Percentiles rank a stretch among this genome's conserved stretches.
phyloP scores from a whole-genome alignment of 2,797 vertebrate species.

The Picus viridis region DNA sequence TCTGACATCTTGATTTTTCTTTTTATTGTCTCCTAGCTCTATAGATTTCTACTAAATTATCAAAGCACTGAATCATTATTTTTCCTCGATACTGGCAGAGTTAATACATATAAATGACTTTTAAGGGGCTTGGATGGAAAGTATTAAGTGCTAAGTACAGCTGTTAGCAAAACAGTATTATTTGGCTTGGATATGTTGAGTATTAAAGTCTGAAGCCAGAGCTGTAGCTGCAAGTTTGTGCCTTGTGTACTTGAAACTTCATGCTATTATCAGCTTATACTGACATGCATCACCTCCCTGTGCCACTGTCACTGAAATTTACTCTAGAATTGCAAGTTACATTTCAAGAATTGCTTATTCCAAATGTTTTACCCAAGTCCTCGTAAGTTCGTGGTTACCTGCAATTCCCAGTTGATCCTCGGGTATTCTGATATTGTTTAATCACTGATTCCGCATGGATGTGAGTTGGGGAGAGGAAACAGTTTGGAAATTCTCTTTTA shows the following conservation, averaged over 20 bases:
- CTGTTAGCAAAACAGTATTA: background rate
- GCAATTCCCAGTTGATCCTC: background rate
- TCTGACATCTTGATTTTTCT: background rate
- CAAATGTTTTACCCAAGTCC: background rate
- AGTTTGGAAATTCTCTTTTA: background rate
- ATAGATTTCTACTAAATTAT: background rate
- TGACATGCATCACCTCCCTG: background rate
- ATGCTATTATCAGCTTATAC: background rate
- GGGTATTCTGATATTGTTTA: background rate
- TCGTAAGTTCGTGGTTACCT: background rate
- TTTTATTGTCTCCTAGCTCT: background rate
- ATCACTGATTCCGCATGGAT: background rate
- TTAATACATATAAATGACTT: background rate
- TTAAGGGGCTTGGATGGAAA: background rate
- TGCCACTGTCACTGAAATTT: background rate
- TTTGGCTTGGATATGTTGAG: background rate
- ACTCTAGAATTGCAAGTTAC: background rate
- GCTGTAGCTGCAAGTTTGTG: background rate
- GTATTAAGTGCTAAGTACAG: background rate
- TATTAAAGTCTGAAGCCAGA: background rate
- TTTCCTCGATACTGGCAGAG: background rate
- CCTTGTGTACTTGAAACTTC: background rate
- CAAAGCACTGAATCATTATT: background rate
- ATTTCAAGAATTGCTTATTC: background rate
- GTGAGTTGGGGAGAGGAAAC: background rate